Conservation (phyloP, 2,797 vertebrate species). For the Pantherophis alleghaniensis region DNA sequence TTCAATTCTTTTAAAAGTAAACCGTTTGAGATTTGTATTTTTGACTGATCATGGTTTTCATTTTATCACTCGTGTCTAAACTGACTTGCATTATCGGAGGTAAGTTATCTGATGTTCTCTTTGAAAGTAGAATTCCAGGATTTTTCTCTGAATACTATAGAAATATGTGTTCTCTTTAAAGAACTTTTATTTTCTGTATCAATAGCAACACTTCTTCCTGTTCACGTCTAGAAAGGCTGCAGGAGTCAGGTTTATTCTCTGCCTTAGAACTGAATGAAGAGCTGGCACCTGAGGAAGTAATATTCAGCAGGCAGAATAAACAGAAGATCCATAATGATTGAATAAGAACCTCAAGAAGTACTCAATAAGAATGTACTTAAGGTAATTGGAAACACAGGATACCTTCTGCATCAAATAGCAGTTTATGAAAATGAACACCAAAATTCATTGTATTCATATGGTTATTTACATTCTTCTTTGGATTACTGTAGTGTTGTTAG, state of each 20-base stretch:
- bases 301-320: background rate
- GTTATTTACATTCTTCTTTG: background rate
- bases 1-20: background rate
- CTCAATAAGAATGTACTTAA: background rate
- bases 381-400: background rate
- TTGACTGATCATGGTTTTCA: background rate
- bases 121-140: background rate
- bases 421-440: background rate
- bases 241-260: background rate
- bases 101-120: background rate
- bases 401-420: background rate
- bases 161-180: background rate
- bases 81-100: background rate
- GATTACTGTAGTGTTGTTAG: background rate
- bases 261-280: background rate
- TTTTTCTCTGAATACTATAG: background rate
- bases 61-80: background rate
- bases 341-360: background rate
- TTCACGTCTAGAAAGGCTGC: background rate
- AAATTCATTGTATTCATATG: background rate
- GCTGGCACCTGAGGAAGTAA: background rate
- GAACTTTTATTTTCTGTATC: background rate
- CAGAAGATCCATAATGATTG: background rate
- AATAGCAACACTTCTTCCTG: background rate
- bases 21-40: background rate